These are phyloP conservation scores for Diadumene lineata DNA, from an alignment of 92 coral and sea anemone species.

Conservation along the genomic window DNA sequence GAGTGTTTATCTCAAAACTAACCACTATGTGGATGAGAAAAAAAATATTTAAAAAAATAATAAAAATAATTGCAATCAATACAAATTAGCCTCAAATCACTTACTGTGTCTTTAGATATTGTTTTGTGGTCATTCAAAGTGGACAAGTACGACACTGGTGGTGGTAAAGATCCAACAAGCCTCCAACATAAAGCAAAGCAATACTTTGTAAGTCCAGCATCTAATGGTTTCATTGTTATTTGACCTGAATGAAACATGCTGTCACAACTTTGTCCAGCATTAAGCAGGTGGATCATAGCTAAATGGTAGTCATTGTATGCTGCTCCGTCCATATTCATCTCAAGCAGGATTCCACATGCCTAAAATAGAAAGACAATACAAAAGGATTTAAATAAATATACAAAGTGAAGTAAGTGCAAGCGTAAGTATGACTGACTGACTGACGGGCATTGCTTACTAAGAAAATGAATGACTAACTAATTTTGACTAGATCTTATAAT, in stretches of 20 bases:
- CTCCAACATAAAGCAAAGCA: slow-evolving; percentile 86
- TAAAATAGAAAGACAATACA: slow-evolving; percentile 4
- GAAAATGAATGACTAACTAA: neutral
- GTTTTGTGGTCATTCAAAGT: slow-evolving; percentile 43
- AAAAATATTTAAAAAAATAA: too few species aligned
- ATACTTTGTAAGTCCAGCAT: slow-evolving; percentile 77
- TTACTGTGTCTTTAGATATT: slow-evolving; percentile 32
- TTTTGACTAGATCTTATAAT: too few species aligned
- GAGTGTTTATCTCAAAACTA: too few species aligned
- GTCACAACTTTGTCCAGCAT: slow-evolving; percentile 80
- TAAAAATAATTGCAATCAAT: too few species aligned
- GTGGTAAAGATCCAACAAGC: slow-evolving; percentile 74
- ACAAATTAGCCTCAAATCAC: neutral
- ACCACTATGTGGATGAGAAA: too few species aligned
- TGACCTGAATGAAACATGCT: slow-evolving; percentile 41
- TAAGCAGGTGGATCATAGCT: slow-evolving; percentile 60
- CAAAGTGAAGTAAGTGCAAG: neutral
- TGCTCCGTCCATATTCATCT: slow-evolving; percentile 44
- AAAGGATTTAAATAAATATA: neutral
- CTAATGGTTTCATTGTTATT: slow-evolving; percentile 44
- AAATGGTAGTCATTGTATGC: slow-evolving; percentile 65
- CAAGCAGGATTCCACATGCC: slow-evolving; percentile 66
- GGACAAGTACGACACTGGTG: slow-evolving; percentile 59
- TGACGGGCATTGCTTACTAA: neutral
- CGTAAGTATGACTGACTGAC: neutral